A percentile compares a stretch with the other conserved stretches of the same genome.
phyloP scores from a whole-genome alignment of 2,797 vertebrate species.

The Chaunax sp. region DNA sequence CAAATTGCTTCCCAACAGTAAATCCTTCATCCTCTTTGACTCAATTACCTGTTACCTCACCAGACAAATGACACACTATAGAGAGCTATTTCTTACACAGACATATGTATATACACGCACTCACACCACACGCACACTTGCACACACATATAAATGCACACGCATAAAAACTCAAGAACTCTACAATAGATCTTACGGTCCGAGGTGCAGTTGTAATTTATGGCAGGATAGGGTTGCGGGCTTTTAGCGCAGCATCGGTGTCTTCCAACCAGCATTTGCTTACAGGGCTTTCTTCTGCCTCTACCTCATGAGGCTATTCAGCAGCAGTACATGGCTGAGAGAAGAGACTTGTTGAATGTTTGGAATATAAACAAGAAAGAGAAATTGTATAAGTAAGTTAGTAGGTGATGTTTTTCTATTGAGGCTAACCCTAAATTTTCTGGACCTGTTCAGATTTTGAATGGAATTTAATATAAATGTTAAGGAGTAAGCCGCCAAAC shows the following conservation, averaged over 20 bases:
- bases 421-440: constrained; percentile 34
- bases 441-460: constrained; percentile 38
- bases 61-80: constrained; percentile 70
- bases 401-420: constrained; percentile 35
- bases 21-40: constrained; percentile 73
- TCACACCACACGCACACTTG: constrained; percentile 23
- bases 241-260: constrained; percentile 57
- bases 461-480: constrained; percentile 57
- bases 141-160: constrained; percentile 5
- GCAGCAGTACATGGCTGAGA: constrained; percentile 9
- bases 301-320: constrained; percentile 18
- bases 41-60: constrained; percentile 74
- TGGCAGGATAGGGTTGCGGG: constrained; percentile 68
- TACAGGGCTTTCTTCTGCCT: constrained; percentile 31
- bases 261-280: constrained; percentile 59
- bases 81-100: constrained; percentile 57
- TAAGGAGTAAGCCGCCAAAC: constrained; percentile 44
- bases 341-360: constrained; percentile 33
- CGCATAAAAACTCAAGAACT: constrained; percentile 15
- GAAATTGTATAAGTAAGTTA: constrained; percentile 20
- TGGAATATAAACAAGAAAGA: constrained; percentile 42
- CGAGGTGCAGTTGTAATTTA: constrained; percentile 69
- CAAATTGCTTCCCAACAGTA: constrained; percentile 74
- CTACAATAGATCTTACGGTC: constrained; percentile 66
- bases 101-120: constrained; percentile 39